Conservation (phyloP, 2,888 invertebrate genomes). For the Hybos culiciformis region DNA sequence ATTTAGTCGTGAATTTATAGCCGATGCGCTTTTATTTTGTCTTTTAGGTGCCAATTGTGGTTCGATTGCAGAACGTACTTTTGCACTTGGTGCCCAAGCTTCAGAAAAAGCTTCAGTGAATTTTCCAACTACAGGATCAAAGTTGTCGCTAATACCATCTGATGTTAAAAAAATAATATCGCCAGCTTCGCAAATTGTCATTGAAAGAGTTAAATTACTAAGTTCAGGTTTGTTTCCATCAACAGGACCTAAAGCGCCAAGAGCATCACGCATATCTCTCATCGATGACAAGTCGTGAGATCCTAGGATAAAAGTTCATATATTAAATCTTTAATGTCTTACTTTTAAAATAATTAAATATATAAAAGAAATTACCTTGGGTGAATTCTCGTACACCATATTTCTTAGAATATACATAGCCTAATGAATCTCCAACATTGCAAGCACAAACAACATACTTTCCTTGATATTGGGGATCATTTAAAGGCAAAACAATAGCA, state of each 20-base stretch:
- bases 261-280: slow-evolving; percentile 77
- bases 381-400: slow-evolving; percentile 73
- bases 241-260: slow-evolving; percentile 78
- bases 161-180: slow-evolving; percentile 78
- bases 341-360: slow-evolving; percentile 1
- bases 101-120: slow-evolving; percentile 63
- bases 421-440: slow-evolving; percentile 79
- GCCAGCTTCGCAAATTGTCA: slow-evolving; percentile 63
- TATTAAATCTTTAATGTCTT: neutral
- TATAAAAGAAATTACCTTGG: slow-evolving; percentile 37
- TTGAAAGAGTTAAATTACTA: slow-evolving; percentile 70
- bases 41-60: slow-evolving; percentile 25
- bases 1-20: slow-evolving; percentile 24
- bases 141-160: slow-evolving; percentile 84
- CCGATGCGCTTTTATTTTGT: slow-evolving; percentile 34
- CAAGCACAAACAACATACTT: slow-evolving; percentile 67
- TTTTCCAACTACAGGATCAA: slow-evolving; percentile 82
- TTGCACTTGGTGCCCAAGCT: slow-evolving; percentile 34
- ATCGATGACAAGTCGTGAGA: slow-evolving; percentile 68
- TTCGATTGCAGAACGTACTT: slow-evolving; percentile 15
- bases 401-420: slow-evolving; percentile 67
- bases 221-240: slow-evolving; percentile 74
- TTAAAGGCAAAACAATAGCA: slow-evolving; percentile 54
- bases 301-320: slow-evolving; percentile 33
- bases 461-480: slow-evolving; percentile 22